Evolutionary conservation across 2,888 invertebrate species (phyloP).

Genomic region (Campoplex capitator): DNA sequence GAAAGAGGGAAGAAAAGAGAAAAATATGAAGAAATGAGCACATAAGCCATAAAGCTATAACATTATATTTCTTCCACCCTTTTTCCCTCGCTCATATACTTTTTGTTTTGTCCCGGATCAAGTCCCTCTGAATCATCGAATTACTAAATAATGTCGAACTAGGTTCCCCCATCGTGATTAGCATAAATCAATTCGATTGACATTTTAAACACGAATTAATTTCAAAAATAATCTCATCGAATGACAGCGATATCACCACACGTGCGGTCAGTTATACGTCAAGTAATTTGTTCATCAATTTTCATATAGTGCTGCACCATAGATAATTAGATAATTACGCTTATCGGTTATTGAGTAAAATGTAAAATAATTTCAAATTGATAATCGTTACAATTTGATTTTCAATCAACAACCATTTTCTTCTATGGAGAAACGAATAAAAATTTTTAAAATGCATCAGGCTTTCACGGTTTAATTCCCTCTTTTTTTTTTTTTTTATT

Average conservation of each 20-base stretch:
- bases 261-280: too few relatives aligned
- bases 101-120: not conserved
- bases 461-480: slow-evolving; percentile 12
- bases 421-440: not conserved
- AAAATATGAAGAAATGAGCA: not conserved
- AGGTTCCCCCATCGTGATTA: not conserved
- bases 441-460: slow-evolving; percentile 5
- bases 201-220: not conserved
- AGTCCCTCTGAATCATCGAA: not conserved
- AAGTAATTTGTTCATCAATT: not conserved
- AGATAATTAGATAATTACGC: not conserved
- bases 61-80: not conserved
- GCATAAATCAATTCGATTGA: not conserved
- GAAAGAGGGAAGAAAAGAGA: not conserved
- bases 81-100: not conserved
- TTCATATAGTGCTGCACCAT: not conserved
- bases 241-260: too few relatives aligned
- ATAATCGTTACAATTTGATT: not conserved
- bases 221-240: too few relatives aligned
- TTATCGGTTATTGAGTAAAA: not conserved
- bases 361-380: not conserved
- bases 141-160: not conserved
- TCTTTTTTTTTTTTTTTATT: slow-evolving; percentile 17
- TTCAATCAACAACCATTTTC: slow-evolving; percentile 47
- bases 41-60: not conserved